Conservation (phyloP, 2,113 vertebrate genomes). For the Scomber colias region DNA sequence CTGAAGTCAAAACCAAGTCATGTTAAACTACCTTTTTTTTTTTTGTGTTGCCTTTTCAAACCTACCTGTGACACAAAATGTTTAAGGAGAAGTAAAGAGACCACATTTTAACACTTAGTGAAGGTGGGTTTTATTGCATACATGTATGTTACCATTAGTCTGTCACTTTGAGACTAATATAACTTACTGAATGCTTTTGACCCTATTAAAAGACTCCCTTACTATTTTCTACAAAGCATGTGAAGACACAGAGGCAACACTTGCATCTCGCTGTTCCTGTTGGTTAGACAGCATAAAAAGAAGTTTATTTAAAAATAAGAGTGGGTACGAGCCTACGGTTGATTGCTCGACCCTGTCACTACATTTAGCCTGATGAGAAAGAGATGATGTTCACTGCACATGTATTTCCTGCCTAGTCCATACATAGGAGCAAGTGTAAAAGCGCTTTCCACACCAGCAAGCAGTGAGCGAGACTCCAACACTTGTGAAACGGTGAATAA, state of each 20-base stretch:
- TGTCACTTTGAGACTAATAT: background rate
- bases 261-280: constrained; percentile 60
- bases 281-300: constrained; percentile 50
- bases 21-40: background rate
- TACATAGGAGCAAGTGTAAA: constrained; percentile 48
- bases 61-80: background rate
- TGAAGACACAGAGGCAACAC: constrained; percentile 53
- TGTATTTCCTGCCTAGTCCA: constrained; percentile 73
- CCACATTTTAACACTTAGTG: background rate
- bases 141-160: constrained; percentile 1
- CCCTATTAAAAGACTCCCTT: constrained; percentile 27
- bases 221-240: constrained; percentile 40
- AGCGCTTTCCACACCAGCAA: constrained; percentile 33
- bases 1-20: background rate
- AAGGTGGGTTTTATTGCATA: background rate
- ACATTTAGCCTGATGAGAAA: constrained; percentile 75
- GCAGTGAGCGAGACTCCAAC: background rate
- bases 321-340: constrained; percentile 68
- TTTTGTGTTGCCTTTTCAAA: background rate
- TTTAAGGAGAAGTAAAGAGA: background rate
- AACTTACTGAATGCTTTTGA: background rate
- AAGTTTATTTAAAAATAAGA: constrained; percentile 29
- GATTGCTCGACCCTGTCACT: constrained; percentile 74
- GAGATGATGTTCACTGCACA: constrained; percentile 65
- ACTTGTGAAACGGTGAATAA: background rate